Percentiles rank a stretch among this genome's conserved stretches.
Evolutionary conservation across 2,888 invertebrate species (phyloP).

Genomic region (Boloria selene): DNA sequence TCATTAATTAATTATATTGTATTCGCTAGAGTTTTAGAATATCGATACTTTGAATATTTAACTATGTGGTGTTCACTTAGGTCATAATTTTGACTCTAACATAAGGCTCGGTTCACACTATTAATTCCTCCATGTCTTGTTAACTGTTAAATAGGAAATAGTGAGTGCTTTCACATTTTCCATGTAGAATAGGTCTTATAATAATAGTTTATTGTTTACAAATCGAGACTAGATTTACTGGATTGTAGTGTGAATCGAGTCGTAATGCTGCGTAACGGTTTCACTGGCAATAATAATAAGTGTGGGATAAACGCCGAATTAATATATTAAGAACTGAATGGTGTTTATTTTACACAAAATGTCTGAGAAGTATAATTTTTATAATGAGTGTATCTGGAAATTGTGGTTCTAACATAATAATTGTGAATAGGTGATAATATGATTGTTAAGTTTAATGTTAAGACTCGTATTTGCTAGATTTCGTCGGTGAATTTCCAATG

Average conservation of each 20-base stretch:
- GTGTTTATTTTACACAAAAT: conserved; percentile 33
- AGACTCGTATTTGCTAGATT: conserved; percentile 29
- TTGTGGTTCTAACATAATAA: conserved; percentile 27
- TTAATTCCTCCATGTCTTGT: background rate
- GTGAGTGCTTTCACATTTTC: too few relatives aligned
- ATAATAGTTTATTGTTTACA: background rate
- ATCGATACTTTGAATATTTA: conserved; percentile 17
- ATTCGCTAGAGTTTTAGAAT: conserved; percentile 34
- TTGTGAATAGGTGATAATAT: conserved; percentile 27
- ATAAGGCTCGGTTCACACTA: conserved; percentile 18
- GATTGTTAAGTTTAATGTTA: conserved; percentile 30
- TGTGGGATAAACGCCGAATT: conserved; percentile 35
- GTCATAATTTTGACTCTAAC: conserved; percentile 57
- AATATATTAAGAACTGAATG: conserved; percentile 36
- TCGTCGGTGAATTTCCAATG: background rate
- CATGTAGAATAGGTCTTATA: background rate
- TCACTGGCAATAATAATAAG: conserved; percentile 22
- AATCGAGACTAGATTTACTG: background rate
- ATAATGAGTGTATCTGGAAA: conserved; percentile 20
- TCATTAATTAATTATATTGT: conserved; percentile 18
- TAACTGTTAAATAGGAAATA: background rate
- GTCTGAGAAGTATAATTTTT: conserved; percentile 29
- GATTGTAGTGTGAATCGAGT: background rate
- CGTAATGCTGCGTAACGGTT: background rate
- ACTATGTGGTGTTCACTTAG: conserved; percentile 55